Evolutionary conservation across 2,888 invertebrate species (phyloP).

Genomic region (Pollenia amentaria): DNA sequence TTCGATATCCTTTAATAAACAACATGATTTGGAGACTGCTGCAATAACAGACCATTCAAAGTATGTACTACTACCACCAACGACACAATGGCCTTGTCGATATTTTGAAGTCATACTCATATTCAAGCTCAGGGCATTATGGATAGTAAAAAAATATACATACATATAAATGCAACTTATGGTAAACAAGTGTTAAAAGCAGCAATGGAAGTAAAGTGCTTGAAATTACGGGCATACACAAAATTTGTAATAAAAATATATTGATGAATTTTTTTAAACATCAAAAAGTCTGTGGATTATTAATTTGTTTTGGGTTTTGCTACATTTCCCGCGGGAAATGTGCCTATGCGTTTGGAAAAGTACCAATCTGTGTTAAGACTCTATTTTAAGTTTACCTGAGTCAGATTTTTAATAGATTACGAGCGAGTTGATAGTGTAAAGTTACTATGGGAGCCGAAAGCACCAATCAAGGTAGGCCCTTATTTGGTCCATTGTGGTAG

Average conservation of each 20-base stretch:
- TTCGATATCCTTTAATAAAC: neutral
- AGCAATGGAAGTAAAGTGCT: neutral
- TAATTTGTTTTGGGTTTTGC: too few species aligned
- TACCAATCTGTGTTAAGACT: too few species aligned
- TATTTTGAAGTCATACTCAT: slow-evolving; percentile 9
- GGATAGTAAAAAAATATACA: neutral
- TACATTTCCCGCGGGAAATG: too few species aligned
- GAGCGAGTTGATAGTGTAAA: too few species aligned
- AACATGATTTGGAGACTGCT: slow-evolving; percentile 19
- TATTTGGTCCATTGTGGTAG: too few species aligned
- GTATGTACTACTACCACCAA: slow-evolving; percentile 34
- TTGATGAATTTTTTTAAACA: neutral
- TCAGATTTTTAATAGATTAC: too few species aligned
- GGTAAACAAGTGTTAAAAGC: too few species aligned
- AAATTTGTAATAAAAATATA: neutral
- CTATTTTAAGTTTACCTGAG: too few species aligned
- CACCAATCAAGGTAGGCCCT: too few species aligned
- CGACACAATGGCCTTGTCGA: slow-evolving; percentile 49
- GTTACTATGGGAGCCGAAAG: too few species aligned
- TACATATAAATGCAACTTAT: neutral
- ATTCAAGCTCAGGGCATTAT: slow-evolving; percentile 7
- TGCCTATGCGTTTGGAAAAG: too few species aligned
- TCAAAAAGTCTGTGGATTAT: neutral
- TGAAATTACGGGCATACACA: neutral
- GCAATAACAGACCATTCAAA: slow-evolving; percentile 35